phyloP scores from a whole-genome alignment of 2,113 vertebrate species.

The Elaphurus davidianus region DNA sequence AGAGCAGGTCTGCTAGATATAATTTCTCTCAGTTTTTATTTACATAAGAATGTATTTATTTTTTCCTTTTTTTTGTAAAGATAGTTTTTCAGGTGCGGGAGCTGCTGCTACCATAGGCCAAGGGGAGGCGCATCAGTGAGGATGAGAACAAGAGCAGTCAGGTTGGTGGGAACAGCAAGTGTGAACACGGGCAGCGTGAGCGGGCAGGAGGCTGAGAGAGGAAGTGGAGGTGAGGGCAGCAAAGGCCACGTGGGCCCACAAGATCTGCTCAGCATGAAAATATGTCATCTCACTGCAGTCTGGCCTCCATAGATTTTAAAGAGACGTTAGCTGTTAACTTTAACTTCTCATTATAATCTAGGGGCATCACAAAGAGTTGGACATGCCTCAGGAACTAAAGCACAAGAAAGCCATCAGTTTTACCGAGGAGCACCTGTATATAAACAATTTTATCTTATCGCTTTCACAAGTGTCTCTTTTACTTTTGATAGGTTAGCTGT shows the following conservation, averaged over 20 bases:
- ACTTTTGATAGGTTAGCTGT: background rate
- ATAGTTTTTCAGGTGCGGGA: background rate
- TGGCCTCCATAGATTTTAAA: background rate
- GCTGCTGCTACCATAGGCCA: too few species aligned
- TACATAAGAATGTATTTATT: background rate
- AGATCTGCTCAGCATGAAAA: background rate
- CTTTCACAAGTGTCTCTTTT: background rate
- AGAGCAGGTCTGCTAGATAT: background rate
- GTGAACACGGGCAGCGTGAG: background rate
- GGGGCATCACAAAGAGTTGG: background rate
- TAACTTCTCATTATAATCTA: background rate
- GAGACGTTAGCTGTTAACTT: background rate
- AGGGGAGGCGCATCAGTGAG: background rate
- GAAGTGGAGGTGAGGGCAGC: background rate
- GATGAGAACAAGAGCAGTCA: too few species aligned
- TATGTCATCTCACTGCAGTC: background rate
- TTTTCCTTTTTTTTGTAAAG: background rate
- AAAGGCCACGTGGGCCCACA: background rate
- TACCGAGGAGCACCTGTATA: background rate
- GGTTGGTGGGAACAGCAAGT: too few species aligned
- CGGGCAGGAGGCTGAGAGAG: too few species aligned
- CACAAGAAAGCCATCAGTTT: background rate
- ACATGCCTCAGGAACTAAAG: background rate
- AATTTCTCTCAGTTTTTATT: background rate
- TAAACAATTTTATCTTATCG: background rate